Conservation (phyloP, 2,797 vertebrate genomes). For the Merluccius polli region DNA sequence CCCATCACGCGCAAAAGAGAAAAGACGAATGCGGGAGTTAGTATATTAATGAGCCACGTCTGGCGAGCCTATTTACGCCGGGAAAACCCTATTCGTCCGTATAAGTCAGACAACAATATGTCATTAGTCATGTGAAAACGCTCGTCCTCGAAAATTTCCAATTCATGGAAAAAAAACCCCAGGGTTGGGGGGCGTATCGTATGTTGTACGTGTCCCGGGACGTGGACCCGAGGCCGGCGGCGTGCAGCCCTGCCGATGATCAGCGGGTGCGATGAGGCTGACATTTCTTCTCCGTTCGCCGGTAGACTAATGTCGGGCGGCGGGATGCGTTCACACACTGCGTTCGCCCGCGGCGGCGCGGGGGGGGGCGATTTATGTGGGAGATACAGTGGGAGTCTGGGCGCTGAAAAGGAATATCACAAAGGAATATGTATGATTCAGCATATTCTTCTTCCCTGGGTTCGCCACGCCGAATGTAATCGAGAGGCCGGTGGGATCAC, state of each 20-base stretch:
- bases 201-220: slow-evolving; percentile 36
- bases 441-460: slow-evolving; percentile 54
- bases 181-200: slow-evolving; percentile 10
- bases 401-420: slow-evolving; percentile 62
- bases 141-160: slow-evolving; percentile 57
- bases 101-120: slow-evolving; percentile 61
- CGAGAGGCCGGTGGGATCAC: slow-evolving; percentile 16
- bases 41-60: slow-evolving; percentile 63
- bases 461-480: slow-evolving; percentile 63
- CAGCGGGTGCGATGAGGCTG: slow-evolving; percentile 57
- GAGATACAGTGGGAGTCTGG: slow-evolving; percentile 46
- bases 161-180: slow-evolving; percentile 53
- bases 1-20: slow-evolving; percentile 41
- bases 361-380: slow-evolving; percentile 51
- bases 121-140: slow-evolving; percentile 63
- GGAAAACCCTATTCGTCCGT: slow-evolving; percentile 62
- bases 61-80: slow-evolving; percentile 45
- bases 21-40: slow-evolving; percentile 52
- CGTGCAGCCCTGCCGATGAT: slow-evolving; percentile 55
- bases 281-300: slow-evolving; percentile 63
- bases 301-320: slow-evolving; percentile 55
- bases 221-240: slow-evolving; percentile 48
- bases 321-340: slow-evolving; percentile 57
- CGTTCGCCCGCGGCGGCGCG: slow-evolving; percentile 40
- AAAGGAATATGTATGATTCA: slow-evolving; percentile 71